Evolutionary conservation across 2,113 vertebrate species (phyloP), one percentile per base, ranked within the genome.

Genomic region (Rhea americana): DNA sequence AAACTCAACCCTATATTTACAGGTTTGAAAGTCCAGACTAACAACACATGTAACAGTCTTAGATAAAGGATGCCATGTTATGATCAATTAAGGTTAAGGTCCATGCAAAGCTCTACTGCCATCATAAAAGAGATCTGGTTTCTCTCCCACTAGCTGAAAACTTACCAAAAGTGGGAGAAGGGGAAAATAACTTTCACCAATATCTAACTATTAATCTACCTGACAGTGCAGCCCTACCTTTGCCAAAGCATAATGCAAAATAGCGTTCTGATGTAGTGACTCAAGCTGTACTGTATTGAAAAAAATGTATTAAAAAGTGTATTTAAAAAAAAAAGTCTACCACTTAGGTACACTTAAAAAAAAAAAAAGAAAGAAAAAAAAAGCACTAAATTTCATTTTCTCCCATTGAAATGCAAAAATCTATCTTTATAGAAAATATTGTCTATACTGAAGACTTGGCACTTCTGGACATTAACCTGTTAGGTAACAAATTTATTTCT

Each of bases 371-470:
- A 35, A 35, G 6, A 15, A 45, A 45, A 15, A 45, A n/a, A 2
- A 7, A 4, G 2, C 1, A 35, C 2, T 8, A 19, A 18, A 32
- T 6, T 18, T 56, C 13, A 56, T 32, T 58, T 5, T 12, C 21
- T 65, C 24, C 2, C 2, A 66, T 4, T 45, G 35, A 93, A 88
- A 92, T 11, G 8, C 13, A 71, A 88, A 88, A 77, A 81, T 85
- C 7, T 62, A 7, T 50, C 89, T 66, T 5, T 32, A 35, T 2
- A 81, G 47, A 92, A 87, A 80, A 74, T 5, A 53, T 1, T 32
- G n/a, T 48, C 56, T 79, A 26, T 35, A 61, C 65, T 78, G 8
- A 89, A 89, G 47, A 83, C 35, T 43, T 56, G 63, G 55, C 6
- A 30, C 20, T 41, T 71, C 24, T 20, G 73, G 43, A 56, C 7